These are phyloP conservation scores for Geopemphigus sp. DNA, from an alignment of 1,140 invertebrate species.

Conservation along the genomic window DNA sequence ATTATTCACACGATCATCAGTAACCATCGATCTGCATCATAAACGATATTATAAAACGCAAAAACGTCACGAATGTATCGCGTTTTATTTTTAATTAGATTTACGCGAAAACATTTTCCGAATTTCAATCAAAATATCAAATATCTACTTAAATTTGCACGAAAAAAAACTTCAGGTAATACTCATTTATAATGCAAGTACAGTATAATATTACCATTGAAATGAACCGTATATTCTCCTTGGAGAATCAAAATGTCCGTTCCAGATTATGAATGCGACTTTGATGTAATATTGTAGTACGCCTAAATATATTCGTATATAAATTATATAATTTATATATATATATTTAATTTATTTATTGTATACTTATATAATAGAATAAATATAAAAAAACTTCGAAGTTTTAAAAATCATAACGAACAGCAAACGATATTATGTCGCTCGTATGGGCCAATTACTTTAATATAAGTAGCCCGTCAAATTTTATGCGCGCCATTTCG, in stretches of 20 bases:
- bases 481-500: no score
- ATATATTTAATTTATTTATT: no score
- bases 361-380: no score
- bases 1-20: no score
- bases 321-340: no score
- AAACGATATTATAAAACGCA: not conserved
- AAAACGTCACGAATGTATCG: not conserved
- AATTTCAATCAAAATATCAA: not conserved
- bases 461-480: no score
- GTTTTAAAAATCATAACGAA: no score
- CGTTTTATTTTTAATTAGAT: not conserved
- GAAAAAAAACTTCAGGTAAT: not conserved
- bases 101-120: not conserved
- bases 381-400: no score
- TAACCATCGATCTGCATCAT: not conserved
- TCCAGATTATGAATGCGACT: not conserved
- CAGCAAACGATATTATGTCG: no score
- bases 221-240: no score
- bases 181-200: not conserved
- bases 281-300: not conserved
- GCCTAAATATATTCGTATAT: not conserved
- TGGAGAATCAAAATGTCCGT: not conserved
- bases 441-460: no score
- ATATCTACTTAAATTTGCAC: not conserved
- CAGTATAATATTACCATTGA: not conserved